Conservation (phyloP, 2,113 vertebrate genomes). For the Oreotrochilus melanogaster region DNA sequence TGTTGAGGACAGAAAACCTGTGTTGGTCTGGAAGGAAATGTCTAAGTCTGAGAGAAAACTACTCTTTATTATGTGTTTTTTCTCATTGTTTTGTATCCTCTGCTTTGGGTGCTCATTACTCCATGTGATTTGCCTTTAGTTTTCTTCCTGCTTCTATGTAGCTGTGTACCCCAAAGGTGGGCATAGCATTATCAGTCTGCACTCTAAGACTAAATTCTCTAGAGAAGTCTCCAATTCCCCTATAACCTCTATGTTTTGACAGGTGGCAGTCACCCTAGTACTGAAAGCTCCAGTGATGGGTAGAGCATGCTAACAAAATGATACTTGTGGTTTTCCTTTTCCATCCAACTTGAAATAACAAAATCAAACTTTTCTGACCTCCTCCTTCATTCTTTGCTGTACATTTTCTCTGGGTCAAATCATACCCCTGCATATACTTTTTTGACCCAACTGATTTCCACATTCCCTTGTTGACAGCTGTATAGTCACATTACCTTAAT, state of each 20-base stretch:
- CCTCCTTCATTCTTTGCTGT: background rate
- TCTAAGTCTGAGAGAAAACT: background rate
- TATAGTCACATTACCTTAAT: background rate
- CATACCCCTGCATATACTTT: background rate
- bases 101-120: background rate
- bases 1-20: background rate
- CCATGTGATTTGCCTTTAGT: background rate
- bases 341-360: background rate
- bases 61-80: background rate
- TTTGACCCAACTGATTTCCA: background rate
- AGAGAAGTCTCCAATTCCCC: background rate
- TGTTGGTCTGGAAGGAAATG: background rate
- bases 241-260: background rate
- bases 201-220: background rate
- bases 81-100: background rate
- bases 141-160: background rate
- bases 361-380: background rate
- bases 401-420: background rate
- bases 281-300: background rate
- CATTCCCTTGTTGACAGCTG: slow-evolving; percentile 12
- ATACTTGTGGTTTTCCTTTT: background rate
- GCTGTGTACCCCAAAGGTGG: background rate
- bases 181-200: background rate
- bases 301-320: background rate
- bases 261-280: background rate